phyloP scores from a whole-genome alignment of 2,113 vertebrate genomes.

The Hippopotamus amphibius region DNA sequence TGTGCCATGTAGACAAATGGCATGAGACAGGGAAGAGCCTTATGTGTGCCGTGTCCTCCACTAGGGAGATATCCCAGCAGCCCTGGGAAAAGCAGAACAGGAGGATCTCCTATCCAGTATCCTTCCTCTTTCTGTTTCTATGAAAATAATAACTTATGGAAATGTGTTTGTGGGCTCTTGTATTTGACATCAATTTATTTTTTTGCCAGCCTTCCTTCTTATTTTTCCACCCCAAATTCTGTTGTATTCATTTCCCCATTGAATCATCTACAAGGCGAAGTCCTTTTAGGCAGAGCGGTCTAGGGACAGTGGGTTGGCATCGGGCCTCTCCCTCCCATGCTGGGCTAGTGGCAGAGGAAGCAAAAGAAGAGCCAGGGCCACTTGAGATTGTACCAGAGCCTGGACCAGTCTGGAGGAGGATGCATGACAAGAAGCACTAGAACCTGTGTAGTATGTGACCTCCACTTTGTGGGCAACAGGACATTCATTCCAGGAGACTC shows the following conservation, averaged over 20 bases:
- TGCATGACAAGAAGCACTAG: background rate
- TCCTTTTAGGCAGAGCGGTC: background rate
- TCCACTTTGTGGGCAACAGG: background rate
- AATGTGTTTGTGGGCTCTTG: background rate
- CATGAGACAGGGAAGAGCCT: background rate
- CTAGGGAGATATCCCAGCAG: background rate
- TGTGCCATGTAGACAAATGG: background rate
- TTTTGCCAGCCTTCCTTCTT: background rate
- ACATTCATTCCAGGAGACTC: background rate
- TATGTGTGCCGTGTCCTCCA: background rate
- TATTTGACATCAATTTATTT: constrained; percentile 30
- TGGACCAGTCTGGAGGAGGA: background rate
- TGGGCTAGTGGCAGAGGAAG: background rate
- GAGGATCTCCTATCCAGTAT: background rate
- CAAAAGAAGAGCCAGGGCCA: background rate
- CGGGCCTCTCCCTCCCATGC: background rate
- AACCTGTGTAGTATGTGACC: too few relatives aligned
- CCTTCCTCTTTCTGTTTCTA: background rate
- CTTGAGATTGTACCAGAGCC: background rate
- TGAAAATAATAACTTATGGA: background rate
- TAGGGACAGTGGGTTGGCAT: background rate
- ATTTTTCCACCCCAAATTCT: background rate
- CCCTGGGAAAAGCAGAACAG: background rate
- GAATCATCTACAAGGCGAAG: background rate
- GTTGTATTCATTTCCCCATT: background rate